These are phyloP conservation scores for Entomobrya multifasciata DNA, from an alignment of 2,888 invertebrate species.

Conservation along the genomic window DNA sequence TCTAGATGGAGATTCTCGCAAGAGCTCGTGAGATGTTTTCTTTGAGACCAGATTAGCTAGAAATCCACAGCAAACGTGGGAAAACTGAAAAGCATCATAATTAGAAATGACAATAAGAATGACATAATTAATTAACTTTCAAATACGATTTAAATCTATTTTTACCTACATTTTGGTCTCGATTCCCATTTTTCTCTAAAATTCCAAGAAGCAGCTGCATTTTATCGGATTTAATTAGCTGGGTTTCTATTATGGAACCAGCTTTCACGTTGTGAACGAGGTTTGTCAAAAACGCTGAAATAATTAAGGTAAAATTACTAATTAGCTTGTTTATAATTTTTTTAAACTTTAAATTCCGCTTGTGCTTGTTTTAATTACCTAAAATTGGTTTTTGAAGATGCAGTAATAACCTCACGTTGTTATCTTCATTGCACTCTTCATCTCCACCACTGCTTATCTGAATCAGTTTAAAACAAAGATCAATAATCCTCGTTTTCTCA, in stretches of 20 bases:
- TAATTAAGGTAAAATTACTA: not conserved
- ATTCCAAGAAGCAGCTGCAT: not conserved
- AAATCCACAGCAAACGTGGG: constrained; percentile 40
- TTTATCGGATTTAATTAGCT: not conserved
- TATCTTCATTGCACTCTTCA: not conserved
- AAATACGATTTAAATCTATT: not conserved
- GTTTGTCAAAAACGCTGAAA: constrained; percentile 12
- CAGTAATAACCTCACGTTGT: not conserved
- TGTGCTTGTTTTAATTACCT: constrained; percentile 32
- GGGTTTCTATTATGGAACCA: not conserved
- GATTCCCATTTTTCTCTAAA: not conserved
- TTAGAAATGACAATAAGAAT: not conserved
- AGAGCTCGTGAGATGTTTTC: not conserved
- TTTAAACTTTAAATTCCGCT: not conserved
- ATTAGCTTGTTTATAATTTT: not conserved
- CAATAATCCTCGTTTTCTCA: not conserved
- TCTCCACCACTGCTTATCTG: not conserved
- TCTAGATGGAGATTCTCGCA: not conserved
- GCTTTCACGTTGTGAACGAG: not conserved
- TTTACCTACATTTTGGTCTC: not conserved
- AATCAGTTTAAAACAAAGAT: constrained; percentile 7
- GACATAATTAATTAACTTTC: not conserved
- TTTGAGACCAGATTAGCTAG: constrained; percentile 13
- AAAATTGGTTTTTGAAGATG: constrained; percentile 38
- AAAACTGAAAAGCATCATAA: constrained; percentile 16